Percentiles rank a stretch among this genome's conserved stretches.
phyloP scores from a whole-genome alignment of 1,140 invertebrate species.

The Harlomillsia oculata region DNA sequence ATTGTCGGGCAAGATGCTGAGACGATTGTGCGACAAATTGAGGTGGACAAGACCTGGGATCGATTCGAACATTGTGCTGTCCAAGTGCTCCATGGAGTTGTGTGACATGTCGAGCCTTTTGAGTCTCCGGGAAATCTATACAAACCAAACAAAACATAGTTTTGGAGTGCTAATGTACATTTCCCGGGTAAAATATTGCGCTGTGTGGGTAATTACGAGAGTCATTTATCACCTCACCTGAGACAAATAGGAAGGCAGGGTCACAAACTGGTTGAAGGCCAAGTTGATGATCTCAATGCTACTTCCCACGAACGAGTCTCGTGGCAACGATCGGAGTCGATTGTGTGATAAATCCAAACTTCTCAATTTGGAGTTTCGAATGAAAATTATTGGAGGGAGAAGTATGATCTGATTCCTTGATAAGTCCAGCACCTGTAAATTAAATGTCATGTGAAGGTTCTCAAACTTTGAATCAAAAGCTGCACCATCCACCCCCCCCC shows the following conservation, averaged over 20 bases:
- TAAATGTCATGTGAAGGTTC: no score
- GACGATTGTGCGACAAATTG: conserved; percentile 65
- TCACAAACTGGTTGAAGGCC: conserved; percentile 39
- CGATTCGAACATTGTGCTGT: conserved; percentile 73
- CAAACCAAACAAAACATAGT: conserved; percentile 5
- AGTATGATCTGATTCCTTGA: conserved; percentile 39
- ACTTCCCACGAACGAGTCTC: conserved; percentile 39
- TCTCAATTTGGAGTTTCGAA: conserved; percentile 38
- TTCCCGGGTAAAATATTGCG: conserved; percentile 6
- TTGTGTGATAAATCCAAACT: conserved; percentile 41
- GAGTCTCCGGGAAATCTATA: conserved; percentile 36
- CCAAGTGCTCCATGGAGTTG: conserved; percentile 75
- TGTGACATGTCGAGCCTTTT: conserved; percentile 57
- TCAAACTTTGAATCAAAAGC: conserved; percentile 5
- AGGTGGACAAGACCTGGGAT: conserved; percentile 67
- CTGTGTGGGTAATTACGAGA: conserved; percentile 7
- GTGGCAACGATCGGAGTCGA: conserved; percentile 39
- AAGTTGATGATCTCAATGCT: conserved; percentile 39
- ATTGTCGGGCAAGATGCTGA: conserved; percentile 76
- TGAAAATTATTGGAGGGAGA: conserved; percentile 39
- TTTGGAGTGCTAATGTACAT: conserved; percentile 1
- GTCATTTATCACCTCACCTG: conserved; percentile 24
- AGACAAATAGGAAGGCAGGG: conserved; percentile 36
- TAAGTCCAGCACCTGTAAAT: conserved; percentile 39
- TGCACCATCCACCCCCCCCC: no score